Base-by-base conservation (phyloP, 2,113 vertebrate species). In the Sula dactylatra region DNA sequence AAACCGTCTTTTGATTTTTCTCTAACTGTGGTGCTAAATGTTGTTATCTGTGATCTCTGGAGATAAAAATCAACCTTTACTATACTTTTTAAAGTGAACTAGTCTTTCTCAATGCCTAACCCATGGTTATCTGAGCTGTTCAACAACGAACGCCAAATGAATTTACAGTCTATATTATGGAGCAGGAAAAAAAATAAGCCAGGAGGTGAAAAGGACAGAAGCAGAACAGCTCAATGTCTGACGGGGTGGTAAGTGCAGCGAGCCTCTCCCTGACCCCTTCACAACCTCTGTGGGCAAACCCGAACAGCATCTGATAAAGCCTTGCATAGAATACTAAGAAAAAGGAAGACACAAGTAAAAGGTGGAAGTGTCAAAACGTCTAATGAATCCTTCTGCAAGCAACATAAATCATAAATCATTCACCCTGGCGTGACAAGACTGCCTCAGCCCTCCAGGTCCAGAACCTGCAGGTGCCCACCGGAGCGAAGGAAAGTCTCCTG, bases 161-260 rank as follows among this genome's bases (percentile, higher is more conserved):
- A 59, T 34, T 59, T 65, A 45, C 36, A 24, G 45, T 66, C 29
- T 20, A 1, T 31, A 3, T 29, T 21, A 26, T 17, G 36, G 22
- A 66, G 40, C 27, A 49, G 27, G 55, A 14, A 49, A 83, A 83
- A 32, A 59, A 45, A 25, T 18, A 9, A 61, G 10, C 16, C 3
- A 3, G 54, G 42, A 66, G 65, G 17, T 3, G 50, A 10, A 49
- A 14, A 40, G 47, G 31, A 25, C 14, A 36, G 71, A 42, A 24
- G 55, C 49, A 17, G 65, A 27, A 20, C 2, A 82, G 45, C 10
- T 7, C n/a, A 2, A 44, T 26, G 22, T 5, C 29, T n/a, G 45
- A 52, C 0, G 0, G 31, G 38, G 17, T 5, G 25, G 5, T 1
- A 31, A 58, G 16, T 2, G 13, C 36, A 24, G 9, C 1, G 4